Conservation (phyloP, 2,113 vertebrate species). For the Sylvilagus bachmani region DNA sequence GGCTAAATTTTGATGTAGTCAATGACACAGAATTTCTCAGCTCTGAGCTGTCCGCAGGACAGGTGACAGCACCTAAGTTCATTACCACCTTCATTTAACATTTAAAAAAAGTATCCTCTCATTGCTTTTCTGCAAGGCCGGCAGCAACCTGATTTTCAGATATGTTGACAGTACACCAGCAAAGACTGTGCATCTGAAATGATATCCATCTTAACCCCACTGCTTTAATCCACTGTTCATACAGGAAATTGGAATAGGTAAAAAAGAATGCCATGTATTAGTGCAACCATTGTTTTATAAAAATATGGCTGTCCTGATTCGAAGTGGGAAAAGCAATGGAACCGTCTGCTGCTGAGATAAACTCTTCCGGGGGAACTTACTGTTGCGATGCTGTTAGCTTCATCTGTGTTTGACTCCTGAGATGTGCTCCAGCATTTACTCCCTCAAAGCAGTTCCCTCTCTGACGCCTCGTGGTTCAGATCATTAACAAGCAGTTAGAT, state of each 20-base stretch:
- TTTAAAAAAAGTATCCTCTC: background rate
- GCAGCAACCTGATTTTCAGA: background rate
- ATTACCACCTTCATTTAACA: background rate
- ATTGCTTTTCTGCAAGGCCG: background rate
- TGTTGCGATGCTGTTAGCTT: conserved; percentile 6
- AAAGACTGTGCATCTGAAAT: background rate
- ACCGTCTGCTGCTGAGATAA: conserved; percentile 25
- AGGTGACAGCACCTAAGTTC: background rate
- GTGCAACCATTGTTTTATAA: conserved; percentile 6
- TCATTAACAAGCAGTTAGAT: conserved; percentile 74
- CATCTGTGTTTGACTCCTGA: background rate
- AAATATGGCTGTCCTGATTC: conserved; percentile 22
- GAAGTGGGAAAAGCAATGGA: conserved; percentile 1
- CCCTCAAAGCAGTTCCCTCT: conserved; percentile 59
- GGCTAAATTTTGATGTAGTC: background rate
- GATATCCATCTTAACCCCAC: background rate
- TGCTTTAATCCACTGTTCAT: background rate
- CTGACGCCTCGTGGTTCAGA: conserved; percentile 35
- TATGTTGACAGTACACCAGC: background rate
- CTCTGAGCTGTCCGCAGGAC: background rate
- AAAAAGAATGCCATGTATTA: conserved; percentile 57
- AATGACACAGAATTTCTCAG: background rate
- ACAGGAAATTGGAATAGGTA: conserved; percentile 33
- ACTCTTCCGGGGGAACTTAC: conserved; percentile 56
- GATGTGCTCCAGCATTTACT: background rate